phyloP scores from a whole-genome alignment of 2,113 vertebrate genomes.

The Carassius carassius region DNA sequence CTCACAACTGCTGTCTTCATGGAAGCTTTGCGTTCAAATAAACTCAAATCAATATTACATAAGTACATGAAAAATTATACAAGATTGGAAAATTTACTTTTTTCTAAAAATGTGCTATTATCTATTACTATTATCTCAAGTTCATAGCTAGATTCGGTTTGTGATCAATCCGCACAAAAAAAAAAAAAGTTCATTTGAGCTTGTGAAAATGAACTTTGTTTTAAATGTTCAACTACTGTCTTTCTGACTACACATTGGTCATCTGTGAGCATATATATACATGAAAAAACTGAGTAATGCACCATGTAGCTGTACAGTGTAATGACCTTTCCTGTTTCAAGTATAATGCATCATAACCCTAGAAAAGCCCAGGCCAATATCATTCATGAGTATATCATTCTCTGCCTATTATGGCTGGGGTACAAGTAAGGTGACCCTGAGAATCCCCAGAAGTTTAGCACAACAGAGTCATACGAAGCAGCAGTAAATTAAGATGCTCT shows the following conservation, averaged over 20 bases:
- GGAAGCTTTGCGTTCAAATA: too few species aligned
- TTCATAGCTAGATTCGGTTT: neutral
- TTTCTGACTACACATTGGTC: neutral
- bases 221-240: neutral
- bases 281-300: neutral
- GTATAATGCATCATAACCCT: constrained; percentile 6
- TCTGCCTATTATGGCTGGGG: constrained; percentile 20
- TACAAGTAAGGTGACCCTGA: constrained; percentile 44
- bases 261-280: neutral
- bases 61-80: neutral
- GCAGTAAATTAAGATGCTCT: constrained; percentile 56
- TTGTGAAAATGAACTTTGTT: neutral
- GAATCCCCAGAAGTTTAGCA: constrained; percentile 18
- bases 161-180: neutral
- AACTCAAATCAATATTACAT: neutral
- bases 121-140: neutral
- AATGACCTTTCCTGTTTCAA: constrained; percentile 29
- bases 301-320: neutral
- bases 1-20: too few species aligned
- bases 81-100: neutral
- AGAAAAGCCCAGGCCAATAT: constrained; percentile 16
- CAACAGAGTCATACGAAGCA: constrained; percentile 13
- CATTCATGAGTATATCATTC: constrained; percentile 35
- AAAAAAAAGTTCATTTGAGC: neutral
- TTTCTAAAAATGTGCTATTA: neutral